Conservation (phyloP, 2,113 vertebrate genomes). For the Corythoichthys intestinalis region DNA sequence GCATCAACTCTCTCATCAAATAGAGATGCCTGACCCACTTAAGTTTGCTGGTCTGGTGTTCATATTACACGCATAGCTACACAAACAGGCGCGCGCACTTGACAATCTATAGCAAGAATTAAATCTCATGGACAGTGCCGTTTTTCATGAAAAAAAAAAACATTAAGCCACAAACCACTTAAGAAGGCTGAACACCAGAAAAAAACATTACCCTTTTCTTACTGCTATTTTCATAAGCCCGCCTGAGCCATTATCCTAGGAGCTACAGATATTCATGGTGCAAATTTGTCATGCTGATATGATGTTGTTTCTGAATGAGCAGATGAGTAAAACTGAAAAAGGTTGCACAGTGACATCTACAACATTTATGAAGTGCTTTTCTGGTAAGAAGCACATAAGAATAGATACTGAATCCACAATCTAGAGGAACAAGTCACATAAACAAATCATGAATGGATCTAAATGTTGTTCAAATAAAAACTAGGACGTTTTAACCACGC, state of each 20-base stretch:
- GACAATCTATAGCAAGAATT: slow-evolving; percentile 8
- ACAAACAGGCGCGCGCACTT: slow-evolving; percentile 21
- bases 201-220: not conserved
- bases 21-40: slow-evolving; percentile 68
- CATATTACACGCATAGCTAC: slow-evolving; percentile 23
- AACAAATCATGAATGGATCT: not conserved
- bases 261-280: not conserved
- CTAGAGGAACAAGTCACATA: not conserved
- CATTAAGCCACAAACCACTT: not conserved
- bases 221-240: not conserved
- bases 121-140: slow-evolving; percentile 1
- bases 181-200: not conserved
- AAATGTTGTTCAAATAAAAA: not conserved
- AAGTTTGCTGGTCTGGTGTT: slow-evolving; percentile 49
- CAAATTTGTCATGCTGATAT: not conserved
- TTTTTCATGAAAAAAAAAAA: not conserved
- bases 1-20: slow-evolving; percentile 55
- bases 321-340: not conserved
- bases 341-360: not conserved
- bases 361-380: slow-evolving; percentile 2
- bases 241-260: not conserved
- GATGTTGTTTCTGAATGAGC: not conserved
- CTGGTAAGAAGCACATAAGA: not conserved
- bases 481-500: no score
- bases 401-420: not conserved